Percentiles rank a stretch among this genome's conserved stretches.
Conservation (phyloP, 1,140 invertebrate species). For the Drosophila lacteicornis region DNA sequence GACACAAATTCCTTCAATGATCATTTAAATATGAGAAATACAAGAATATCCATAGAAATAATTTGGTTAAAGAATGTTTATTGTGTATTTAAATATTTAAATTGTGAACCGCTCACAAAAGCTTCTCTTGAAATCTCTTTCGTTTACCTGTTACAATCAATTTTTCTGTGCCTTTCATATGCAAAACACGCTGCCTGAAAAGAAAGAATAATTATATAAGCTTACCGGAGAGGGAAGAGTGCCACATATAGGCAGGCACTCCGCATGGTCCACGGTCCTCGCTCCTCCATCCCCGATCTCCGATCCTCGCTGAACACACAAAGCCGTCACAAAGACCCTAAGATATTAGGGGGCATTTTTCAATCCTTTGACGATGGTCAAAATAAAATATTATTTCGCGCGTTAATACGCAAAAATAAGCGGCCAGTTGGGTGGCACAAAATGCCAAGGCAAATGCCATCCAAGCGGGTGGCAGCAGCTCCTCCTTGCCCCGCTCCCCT, state of each 20-base stretch:
- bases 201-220: constrained; percentile 52
- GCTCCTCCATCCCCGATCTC: not conserved
- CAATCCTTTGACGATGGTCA: constrained; percentile 82
- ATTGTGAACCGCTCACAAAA: too few relatives aligned
- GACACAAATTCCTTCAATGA: too few relatives aligned
- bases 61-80: not conserved
- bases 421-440: constrained; percentile 71
- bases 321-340: constrained; percentile 79
- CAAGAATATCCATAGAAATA: not conserved
- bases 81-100: not conserved
- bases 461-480: constrained; percentile 64
- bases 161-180: constrained; percentile 17
- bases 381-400: constrained; percentile 83
- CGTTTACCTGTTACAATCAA: constrained; percentile 15
- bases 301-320: constrained; percentile 37
- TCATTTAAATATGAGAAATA: too few relatives aligned
- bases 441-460: constrained; percentile 35
- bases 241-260: constrained; percentile 10
- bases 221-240: constrained; percentile 3
- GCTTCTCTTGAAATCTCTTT: not conserved
- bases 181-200: constrained; percentile 7
- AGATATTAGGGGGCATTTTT: constrained; percentile 82
- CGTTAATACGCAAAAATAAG: constrained; percentile 82
- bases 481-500: not conserved
- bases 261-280: constrained; percentile 3